Percentiles rank a stretch among this genome's conserved stretches.
Conservation (phyloP, 2,888 invertebrate species). For the Agelastica alni region DNA sequence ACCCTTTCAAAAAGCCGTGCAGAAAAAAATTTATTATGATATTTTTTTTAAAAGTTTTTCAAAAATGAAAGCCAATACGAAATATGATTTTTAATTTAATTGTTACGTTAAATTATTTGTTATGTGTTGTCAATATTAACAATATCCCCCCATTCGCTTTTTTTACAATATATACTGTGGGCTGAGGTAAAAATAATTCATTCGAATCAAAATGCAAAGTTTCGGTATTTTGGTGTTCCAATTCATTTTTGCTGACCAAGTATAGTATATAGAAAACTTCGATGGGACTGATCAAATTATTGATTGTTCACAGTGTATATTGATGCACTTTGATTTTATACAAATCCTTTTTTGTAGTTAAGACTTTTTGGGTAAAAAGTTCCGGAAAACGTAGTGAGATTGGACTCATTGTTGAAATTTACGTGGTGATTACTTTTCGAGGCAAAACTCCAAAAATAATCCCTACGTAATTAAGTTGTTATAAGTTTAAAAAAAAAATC, state of each 20-base stretch:
- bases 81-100: no score
- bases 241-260: no score
- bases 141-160: neutral
- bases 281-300: no score
- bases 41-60: no score
- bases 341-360: slow-evolving; percentile 2
- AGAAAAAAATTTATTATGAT: neutral
- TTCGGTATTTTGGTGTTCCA: neutral
- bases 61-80: no score
- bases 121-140: neutral
- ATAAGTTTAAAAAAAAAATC: slow-evolving; percentile 8
- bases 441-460: slow-evolving; percentile 14
- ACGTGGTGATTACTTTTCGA: neutral
- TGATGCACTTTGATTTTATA: slow-evolving; percentile 7
- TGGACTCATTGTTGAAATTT: slow-evolving; percentile 1
- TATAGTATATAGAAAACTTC: no score
- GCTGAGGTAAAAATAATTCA: no score
- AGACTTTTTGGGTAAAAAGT: slow-evolving; percentile 5
- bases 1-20: neutral
- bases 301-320: slow-evolving; percentile 14
- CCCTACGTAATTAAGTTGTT: slow-evolving; percentile 12
- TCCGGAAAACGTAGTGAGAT: slow-evolving; percentile 5
- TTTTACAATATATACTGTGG: slow-evolving; percentile 17
- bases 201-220: no score
- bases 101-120: no score